Base-by-base conservation (phyloP, 2,888 invertebrate genomes). In the Adelognathus sp. region DNA sequence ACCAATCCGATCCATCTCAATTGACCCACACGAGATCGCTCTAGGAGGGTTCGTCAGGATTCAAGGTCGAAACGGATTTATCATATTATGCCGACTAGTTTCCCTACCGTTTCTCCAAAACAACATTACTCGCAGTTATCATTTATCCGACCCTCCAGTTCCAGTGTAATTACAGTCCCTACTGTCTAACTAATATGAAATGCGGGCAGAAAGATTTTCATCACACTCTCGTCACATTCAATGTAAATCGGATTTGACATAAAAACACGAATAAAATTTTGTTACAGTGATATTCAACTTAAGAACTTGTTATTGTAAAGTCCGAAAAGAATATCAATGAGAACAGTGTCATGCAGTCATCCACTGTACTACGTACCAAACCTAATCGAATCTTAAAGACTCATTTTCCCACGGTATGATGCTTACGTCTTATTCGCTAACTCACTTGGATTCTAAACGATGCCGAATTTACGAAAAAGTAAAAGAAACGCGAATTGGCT, bases 11-110 rank as follows among this genome's bases (percentile, higher is more conserved):
- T 64, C 46, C 21, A 24, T 11, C 21, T 66, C 50, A 52, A 52
- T 33, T 21, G 21, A 56, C 64, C 50, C 52, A 36, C 50, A 29
- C 50, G 61, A 27, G 14, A 39, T 41, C 71, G 61, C 21, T 63
- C 39, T 18, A 63, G 64, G 64, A 46, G 46, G 31, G 61, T 60
- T 41, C 39, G 24, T 41, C 50, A 39, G 52, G 52, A 71, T 71
- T 54, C 61, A 71, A 61, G 61, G 52, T 71, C 61, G 71, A 29
- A 61, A 71, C 61, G 36, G 50, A 36, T 63, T 41, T 29, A n/a
- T 50, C 27, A 70, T 50, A 70, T 61, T 41, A 61, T 29, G 24
- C 52, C 29, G 52, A 39, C 39, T 31, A 31, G 18, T 11, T 6
- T 46, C 14, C 9, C 18, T n/a, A n/a, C 11, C 16, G 18, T 33